Evolutionary conservation across 2,888 invertebrate genomes (phyloP).

Genomic region (Ceratothoa steindachneri): DNA sequence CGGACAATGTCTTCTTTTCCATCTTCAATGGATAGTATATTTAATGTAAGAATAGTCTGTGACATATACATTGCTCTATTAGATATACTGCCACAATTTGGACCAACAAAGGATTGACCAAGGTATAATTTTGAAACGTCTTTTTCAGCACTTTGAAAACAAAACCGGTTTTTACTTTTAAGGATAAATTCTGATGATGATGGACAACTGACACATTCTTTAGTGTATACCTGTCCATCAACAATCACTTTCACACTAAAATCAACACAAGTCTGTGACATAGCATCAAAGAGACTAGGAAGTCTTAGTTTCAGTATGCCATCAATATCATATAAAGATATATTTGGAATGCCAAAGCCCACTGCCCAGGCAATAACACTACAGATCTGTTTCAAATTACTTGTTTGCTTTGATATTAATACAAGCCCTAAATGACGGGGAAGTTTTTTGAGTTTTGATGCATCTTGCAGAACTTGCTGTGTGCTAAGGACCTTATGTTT

Average conservation of each 20-base stretch:
- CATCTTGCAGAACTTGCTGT: background rate
- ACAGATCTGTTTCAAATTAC: slow-evolving; percentile 7
- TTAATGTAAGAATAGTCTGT: background rate
- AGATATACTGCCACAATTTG: no score
- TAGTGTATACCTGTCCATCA: background rate
- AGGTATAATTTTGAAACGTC: no score
- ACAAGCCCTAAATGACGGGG: background rate
- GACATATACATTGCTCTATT: background rate
- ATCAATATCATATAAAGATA: background rate
- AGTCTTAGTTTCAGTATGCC: background rate
- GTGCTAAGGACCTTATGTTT: background rate
- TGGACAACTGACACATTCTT: background rate
- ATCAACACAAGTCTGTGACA: background rate
- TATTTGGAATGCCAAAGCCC: background rate
- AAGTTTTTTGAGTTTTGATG: slow-evolving; percentile 1
- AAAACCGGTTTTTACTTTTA: background rate
- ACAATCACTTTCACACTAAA: background rate
- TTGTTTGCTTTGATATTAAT: background rate
- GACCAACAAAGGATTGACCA: background rate
- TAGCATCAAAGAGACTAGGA: background rate
- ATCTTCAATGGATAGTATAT: background rate
- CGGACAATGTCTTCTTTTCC: background rate
- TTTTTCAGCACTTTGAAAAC: no score
- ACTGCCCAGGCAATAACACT: background rate
- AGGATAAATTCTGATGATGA: background rate